Evolutionary conservation across 2,797 vertebrate genomes (phyloP).

Genomic region (Rhinatrema bivittatum): DNA sequence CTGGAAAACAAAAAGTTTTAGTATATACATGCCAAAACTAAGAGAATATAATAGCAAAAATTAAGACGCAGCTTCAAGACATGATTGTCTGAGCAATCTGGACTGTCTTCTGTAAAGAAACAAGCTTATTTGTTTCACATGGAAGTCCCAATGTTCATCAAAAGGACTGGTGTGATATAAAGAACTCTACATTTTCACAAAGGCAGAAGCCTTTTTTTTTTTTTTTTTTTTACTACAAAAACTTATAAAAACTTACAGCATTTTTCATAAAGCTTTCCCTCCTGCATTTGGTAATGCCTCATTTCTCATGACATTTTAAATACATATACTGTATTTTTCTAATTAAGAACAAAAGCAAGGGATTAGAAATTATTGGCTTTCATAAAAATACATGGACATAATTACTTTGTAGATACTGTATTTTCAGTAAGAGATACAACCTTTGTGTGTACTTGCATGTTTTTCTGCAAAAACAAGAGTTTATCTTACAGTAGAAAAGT

Average conservation of each 20-base stretch:
- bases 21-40: constrained; percentile 57
- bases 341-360: not conserved
- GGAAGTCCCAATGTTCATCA: too few relatives aligned
- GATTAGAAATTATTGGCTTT: constrained; percentile 30
- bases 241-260: too few relatives aligned
- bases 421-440: constrained; percentile 27
- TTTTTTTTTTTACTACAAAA: too few relatives aligned
- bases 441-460: constrained; percentile 24
- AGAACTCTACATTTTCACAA: constrained; percentile 23
- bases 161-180: not conserved
- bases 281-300: constrained; percentile 24
- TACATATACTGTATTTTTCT: constrained; percentile 26
- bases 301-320: constrained; percentile 12
- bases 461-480: constrained; percentile 26
- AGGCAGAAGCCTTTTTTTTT: constrained; percentile 16
- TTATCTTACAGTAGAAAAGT: too few relatives aligned
- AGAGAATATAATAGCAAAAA: constrained; percentile 52
- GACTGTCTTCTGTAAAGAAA: constrained; percentile 34
- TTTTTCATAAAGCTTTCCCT: too few relatives aligned
- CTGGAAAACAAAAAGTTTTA: constrained; percentile 55
- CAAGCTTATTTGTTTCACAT: too few relatives aligned
- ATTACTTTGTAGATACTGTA: constrained; percentile 3
- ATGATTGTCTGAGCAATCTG: constrained; percentile 35
- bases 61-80: constrained; percentile 46
- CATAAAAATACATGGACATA: constrained; percentile 25